Percentiles rank a stretch among this genome's conserved stretches.
Evolutionary conservation across 2,113 vertebrate species (phyloP).

Genomic region (Pygoscelis antarcticus): DNA sequence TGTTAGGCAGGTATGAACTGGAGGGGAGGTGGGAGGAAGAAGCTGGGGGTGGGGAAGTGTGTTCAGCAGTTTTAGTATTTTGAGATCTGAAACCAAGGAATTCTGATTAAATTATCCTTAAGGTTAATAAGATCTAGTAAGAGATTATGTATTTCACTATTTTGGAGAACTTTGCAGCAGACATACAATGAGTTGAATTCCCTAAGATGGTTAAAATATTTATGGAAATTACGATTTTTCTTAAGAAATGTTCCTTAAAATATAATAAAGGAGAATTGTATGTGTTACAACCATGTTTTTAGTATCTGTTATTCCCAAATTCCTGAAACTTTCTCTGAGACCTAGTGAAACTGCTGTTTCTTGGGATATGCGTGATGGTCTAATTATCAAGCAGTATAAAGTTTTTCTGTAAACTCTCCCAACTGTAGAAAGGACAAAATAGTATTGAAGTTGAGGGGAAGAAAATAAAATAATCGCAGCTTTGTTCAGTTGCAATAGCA

Average conservation of each 20-base stretch:
- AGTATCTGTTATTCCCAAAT: not conserved
- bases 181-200: not conserved
- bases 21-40: not conserved
- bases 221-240: not conserved
- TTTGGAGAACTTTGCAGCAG: not conserved
- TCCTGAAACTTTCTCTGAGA: not conserved
- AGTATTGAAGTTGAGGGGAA: not conserved
- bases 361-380: not conserved
- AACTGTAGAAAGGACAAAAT: not conserved
- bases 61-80: not conserved
- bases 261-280: not conserved
- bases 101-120: not conserved
- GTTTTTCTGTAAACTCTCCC: not conserved
- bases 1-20: not conserved
- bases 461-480: not conserved
- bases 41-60: fast-evolving
- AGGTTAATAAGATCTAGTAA: not conserved
- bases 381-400: not conserved
- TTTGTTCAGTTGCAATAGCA: not conserved
- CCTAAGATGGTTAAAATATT: not conserved
- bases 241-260: not conserved
- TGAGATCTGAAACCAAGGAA: not conserved
- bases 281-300: not conserved
- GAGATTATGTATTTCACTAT: not conserved
- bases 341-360: not conserved